Percentiles rank a stretch among this genome's conserved stretches.
Conservation (phyloP, 1,140 invertebrate species). For the Hyles vespertilio region DNA sequence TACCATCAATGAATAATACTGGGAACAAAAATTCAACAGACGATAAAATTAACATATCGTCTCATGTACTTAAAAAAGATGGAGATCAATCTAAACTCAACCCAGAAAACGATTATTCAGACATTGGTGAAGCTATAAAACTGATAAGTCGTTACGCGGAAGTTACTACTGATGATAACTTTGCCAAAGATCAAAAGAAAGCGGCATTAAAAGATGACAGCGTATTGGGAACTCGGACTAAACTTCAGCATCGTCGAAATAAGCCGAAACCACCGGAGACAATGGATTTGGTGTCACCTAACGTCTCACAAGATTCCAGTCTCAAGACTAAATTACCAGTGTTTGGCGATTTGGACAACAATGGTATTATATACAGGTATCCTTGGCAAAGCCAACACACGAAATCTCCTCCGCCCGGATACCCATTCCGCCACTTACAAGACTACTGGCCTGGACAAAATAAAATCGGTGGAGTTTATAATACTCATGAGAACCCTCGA, state of each 20-base stretch:
- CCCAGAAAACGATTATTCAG: constrained; percentile 68
- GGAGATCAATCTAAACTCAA: constrained; percentile 52
- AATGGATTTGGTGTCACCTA: constrained; percentile 4
- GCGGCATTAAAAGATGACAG: constrained; percentile 44
- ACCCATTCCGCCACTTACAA: constrained; percentile 62
- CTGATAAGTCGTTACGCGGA: constrained; percentile 67
- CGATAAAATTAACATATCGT: constrained; percentile 17
- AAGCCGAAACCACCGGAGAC: constrained; percentile 42
- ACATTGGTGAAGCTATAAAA: constrained; percentile 70
- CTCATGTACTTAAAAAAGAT: constrained; percentile 37
- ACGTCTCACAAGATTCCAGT: constrained; percentile 6
- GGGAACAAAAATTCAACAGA: constrained; percentile 13
- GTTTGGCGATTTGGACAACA: constrained; percentile 12
- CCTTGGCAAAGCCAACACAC: constrained; percentile 49
- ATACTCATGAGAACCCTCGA: constrained; percentile 53
- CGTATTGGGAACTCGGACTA: constrained; percentile 62
- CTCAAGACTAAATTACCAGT: neutral
- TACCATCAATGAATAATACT: constrained; percentile 15
- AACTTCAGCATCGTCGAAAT: constrained; percentile 59
- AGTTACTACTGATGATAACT: constrained; percentile 68
- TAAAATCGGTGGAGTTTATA: constrained; percentile 56
- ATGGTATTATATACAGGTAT: constrained; percentile 50
- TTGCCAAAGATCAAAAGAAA: constrained; percentile 55
- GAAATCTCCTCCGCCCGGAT: constrained; percentile 47
- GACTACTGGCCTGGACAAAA: constrained; percentile 65